Conservation (phyloP, 2,113 vertebrate genomes). For the Zosterops hypoxanthus region DNA sequence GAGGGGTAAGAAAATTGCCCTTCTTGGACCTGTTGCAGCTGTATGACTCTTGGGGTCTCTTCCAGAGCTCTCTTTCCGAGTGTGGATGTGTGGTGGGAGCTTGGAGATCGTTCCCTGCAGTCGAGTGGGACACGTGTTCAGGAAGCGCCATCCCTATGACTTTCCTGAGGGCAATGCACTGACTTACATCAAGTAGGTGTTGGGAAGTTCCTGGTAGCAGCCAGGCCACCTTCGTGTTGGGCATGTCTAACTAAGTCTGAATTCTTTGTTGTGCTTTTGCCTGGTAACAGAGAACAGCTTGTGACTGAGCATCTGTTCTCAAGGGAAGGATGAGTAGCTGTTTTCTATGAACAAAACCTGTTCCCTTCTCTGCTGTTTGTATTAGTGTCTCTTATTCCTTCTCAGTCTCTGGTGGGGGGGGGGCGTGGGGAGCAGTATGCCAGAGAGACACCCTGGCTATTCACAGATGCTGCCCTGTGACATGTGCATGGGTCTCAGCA, state of each 20-base stretch:
- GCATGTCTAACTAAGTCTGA: background rate
- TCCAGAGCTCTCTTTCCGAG: slow-evolving; percentile 95
- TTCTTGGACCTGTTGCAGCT: background rate
- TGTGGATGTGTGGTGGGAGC: slow-evolving; percentile 98
- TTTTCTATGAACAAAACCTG: background rate
- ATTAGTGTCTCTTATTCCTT: background rate
- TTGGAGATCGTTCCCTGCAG: slow-evolving; percentile 98
- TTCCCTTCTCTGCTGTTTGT: background rate
- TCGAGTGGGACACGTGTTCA: slow-evolving; percentile 95
- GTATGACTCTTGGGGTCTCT: slow-evolving; percentile 47
- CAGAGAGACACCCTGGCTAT: background rate
- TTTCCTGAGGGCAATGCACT: slow-evolving; percentile 98
- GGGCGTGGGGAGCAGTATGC: background rate
- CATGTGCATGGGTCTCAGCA: background rate
- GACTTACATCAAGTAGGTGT: slow-evolving; percentile 95
- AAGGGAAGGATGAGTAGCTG: background rate
- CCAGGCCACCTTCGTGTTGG: background rate
- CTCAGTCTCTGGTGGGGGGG: background rate
- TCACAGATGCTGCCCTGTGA: background rate
- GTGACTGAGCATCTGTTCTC: slow-evolving; percentile 13
- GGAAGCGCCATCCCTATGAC: slow-evolving; percentile 96
- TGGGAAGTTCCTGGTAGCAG: background rate
- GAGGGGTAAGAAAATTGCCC: background rate
- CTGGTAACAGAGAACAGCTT: background rate
- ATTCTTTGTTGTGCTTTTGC: background rate